These are phyloP conservation scores for Pseudobourletiella spinata DNA, from an alignment of 1,140 invertebrate species.

Conservation along the genomic window DNA sequence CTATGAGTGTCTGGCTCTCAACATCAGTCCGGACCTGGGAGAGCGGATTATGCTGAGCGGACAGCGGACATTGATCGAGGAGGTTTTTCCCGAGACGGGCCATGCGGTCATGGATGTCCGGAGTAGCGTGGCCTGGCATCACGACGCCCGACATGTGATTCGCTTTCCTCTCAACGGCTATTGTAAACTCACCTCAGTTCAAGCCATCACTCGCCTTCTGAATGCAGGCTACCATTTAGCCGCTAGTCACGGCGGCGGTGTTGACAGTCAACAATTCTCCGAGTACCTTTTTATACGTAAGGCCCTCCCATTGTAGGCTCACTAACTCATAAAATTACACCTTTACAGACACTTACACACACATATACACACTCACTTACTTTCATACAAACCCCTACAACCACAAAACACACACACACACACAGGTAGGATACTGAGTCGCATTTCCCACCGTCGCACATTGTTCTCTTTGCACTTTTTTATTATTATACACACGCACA, in stretches of 20 bases:
- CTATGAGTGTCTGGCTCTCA: slow-evolving; percentile 75
- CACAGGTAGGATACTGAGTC: too few relatives aligned
- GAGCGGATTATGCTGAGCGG: slow-evolving; percentile 78
- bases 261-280: slow-evolving; percentile 85
- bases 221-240: slow-evolving; percentile 71
- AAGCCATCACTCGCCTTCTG: slow-evolving; percentile 77
- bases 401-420: too few relatives aligned
- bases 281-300: slow-evolving; percentile 78
- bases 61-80: slow-evolving; percentile 55
- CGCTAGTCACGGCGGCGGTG: slow-evolving; percentile 76
- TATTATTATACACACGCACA: too few relatives aligned
- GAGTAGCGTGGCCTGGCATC: slow-evolving; percentile 71
- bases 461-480: too few relatives aligned
- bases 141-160: slow-evolving; percentile 74
- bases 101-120: slow-evolving; percentile 72
- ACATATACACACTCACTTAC: too few relatives aligned
- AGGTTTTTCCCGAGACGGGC: slow-evolving; percentile 75
- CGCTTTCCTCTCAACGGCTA: slow-evolving; percentile 85
- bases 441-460: too few relatives aligned
- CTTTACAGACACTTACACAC: too few relatives aligned
- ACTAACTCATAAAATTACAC: background rate
- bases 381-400: too few relatives aligned
- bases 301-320: slow-evolving; percentile 38
- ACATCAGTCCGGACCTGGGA: slow-evolving; percentile 78
- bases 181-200: slow-evolving; percentile 82